Evolutionary conservation across 2,113 vertebrate species (phyloP).

Genomic region (Salvator merianae): DNA sequence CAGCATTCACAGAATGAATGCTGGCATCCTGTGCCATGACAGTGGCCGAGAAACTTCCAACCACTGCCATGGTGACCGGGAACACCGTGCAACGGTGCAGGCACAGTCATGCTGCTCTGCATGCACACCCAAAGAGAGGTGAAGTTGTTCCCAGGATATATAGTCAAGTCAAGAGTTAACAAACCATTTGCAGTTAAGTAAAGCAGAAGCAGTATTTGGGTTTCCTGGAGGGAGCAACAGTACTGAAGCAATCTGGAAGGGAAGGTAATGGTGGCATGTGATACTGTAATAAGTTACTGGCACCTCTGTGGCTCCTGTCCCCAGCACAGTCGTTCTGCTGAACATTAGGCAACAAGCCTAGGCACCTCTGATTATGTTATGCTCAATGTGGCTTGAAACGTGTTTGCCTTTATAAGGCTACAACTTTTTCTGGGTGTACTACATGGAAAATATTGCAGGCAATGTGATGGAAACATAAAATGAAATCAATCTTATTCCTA

Average conservation of each 20-base stretch:
- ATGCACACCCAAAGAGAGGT: not conserved
- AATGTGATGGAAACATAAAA: too few relatives aligned
- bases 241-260: not conserved
- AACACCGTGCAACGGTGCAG: too few relatives aligned
- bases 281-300: not conserved
- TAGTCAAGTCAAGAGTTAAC: not conserved
- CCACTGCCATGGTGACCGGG: too few relatives aligned
- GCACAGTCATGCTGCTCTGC: too few relatives aligned
- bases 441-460: not conserved
- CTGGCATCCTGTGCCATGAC: too few relatives aligned
- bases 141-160: not conserved
- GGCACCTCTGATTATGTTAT: not conserved
- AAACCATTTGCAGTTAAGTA: not conserved
- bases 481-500: too few relatives aligned
- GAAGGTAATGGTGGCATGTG: not conserved
- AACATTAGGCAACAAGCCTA: not conserved
- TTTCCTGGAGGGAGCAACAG: not conserved
- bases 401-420: not conserved
- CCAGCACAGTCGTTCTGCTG: not conserved
- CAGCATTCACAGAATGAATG: too few relatives aligned
- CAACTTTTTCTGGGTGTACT: not conserved
- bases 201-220: not conserved
- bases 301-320: not conserved
- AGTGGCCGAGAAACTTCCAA: too few relatives aligned
- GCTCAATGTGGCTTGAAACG: not conserved